These are phyloP conservation scores for Chloropsis hardwickii DNA, from an alignment of 2,113 vertebrate genomes.

Conservation along the genomic window DNA sequence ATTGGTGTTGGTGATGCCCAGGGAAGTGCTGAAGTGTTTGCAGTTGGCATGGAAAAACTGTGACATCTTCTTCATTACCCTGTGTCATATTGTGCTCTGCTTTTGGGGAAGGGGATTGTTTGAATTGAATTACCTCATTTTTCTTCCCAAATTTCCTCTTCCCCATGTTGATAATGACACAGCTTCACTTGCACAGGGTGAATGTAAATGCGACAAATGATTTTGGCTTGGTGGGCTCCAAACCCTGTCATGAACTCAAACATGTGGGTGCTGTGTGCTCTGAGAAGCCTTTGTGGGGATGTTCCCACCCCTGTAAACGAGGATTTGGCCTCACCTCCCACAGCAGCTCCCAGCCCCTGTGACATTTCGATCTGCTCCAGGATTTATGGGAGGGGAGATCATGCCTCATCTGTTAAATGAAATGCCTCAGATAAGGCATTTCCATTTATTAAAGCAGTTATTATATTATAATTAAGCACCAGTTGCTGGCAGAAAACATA, in stretches of 20 bases:
- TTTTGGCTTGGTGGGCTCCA: not conserved
- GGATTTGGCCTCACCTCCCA: not conserved
- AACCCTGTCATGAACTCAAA: not conserved
- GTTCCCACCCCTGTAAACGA: not conserved
- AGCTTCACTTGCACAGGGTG: not conserved
- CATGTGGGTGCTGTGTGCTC: not conserved
- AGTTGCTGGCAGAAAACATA: slow-evolving; percentile 18
- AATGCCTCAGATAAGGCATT: not conserved
- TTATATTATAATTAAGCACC: slow-evolving; percentile 51
- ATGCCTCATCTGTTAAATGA: not conserved
- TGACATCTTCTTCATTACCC: not conserved
- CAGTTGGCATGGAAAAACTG: not conserved
- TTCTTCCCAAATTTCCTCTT: not conserved
- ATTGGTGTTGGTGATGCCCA: not conserved
- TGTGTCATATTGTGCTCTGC: not conserved
- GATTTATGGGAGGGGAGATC: not conserved
- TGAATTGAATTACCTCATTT: not conserved
- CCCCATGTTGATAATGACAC: fast-evolving
- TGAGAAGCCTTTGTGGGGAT: not conserved
- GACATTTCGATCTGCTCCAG: not conserved
- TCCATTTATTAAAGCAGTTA: slow-evolving; percentile 32
- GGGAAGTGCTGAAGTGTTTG: not conserved
- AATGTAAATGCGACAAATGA: not conserved
- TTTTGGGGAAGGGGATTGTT: not conserved
- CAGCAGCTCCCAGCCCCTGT: not conserved